Conservation (phyloP, 2,113 vertebrate genomes). For the Seriola quinqueradiata region DNA sequence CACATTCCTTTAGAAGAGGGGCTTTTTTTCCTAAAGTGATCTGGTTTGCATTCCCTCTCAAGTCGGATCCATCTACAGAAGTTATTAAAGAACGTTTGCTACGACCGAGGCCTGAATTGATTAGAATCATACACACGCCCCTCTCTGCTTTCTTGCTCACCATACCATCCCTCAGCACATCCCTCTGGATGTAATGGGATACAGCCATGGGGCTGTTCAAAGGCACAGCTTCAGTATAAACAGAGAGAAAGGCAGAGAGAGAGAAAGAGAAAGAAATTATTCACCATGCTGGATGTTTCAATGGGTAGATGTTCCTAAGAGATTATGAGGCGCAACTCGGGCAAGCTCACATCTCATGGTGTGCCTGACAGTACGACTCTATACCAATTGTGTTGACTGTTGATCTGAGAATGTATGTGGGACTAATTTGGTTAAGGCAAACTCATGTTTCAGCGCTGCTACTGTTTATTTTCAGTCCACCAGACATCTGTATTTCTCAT, state of each 20-base stretch:
- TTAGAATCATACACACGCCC: slow-evolving; percentile 69
- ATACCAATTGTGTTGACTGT: slow-evolving; percentile 21
- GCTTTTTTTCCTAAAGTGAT: slow-evolving; percentile 77
- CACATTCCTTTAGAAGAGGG: slow-evolving; percentile 80
- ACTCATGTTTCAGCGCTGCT: slow-evolving; percentile 55
- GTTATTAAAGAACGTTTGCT: slow-evolving; percentile 71
- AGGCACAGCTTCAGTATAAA: slow-evolving; percentile 60
- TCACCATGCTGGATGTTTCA: slow-evolving; percentile 54
- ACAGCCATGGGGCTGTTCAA: slow-evolving; percentile 60
- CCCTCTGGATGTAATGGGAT: slow-evolving; percentile 70
- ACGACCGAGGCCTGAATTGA: slow-evolving; percentile 62
- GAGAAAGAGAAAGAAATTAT: slow-evolving; percentile 1
- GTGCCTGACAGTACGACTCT: slow-evolving; percentile 11
- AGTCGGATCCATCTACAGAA: slow-evolving; percentile 60
- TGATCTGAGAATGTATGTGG: slow-evolving; percentile 20
- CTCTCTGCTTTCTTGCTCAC: slow-evolving; percentile 45
- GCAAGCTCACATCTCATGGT: slow-evolving; percentile 2
- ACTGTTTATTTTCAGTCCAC: slow-evolving; percentile 72
- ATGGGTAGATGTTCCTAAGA: slow-evolving; percentile 34
- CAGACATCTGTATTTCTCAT: slow-evolving; percentile 76
- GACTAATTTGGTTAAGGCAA: slow-evolving; percentile 54
- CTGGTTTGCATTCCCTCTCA: slow-evolving; percentile 80
- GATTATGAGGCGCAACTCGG: slow-evolving; percentile 9
- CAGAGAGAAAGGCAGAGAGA: slow-evolving; percentile 31
- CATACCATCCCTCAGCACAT: slow-evolving; percentile 50